These are phyloP conservation scores for Dendropsophus ebraccatus DNA, from an alignment of 2,113 vertebrate species.

Conservation along the genomic window DNA sequence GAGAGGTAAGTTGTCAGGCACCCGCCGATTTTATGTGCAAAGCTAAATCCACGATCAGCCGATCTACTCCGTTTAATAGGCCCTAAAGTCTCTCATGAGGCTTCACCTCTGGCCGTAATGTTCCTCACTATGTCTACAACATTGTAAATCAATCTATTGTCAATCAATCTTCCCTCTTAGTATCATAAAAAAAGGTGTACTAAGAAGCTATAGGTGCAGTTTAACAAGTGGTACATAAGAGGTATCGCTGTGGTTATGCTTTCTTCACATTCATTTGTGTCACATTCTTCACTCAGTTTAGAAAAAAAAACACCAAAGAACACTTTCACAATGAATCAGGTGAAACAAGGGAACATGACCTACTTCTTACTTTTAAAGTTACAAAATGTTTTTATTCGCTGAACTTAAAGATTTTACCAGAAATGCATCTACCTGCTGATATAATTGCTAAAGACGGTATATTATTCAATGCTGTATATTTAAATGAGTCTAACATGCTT, in stretches of 20 bases:
- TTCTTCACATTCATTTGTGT: neutral
- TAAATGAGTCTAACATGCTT: too few species aligned
- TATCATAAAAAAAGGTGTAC: neutral
- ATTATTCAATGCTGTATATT: neutral
- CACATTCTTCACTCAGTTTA: neutral
- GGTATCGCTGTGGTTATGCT: neutral
- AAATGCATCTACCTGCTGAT: neutral
- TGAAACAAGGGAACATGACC: neutral
- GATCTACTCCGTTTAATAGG: too few species aligned
- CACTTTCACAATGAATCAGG: slow-evolving; percentile 1
- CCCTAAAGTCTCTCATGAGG: too few species aligned
- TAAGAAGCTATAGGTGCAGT: neutral
- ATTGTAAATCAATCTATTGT: neutral
- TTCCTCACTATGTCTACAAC: neutral
- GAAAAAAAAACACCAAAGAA: neutral
- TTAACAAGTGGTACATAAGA: neutral
- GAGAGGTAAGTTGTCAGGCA: too few species aligned
- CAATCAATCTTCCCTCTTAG: neutral
- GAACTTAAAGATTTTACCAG: neutral
- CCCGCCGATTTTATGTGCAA: too few species aligned
- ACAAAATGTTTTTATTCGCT: neutral
- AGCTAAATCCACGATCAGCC: too few species aligned
- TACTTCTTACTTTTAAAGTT: neutral
- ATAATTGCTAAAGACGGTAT: neutral
- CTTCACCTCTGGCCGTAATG: too few species aligned